A percentile compares a stretch with the other conserved stretches of the same genome.
phyloP scores from a whole-genome alignment of 2,888 invertebrate genomes.

The Drosophila tanythrix region DNA sequence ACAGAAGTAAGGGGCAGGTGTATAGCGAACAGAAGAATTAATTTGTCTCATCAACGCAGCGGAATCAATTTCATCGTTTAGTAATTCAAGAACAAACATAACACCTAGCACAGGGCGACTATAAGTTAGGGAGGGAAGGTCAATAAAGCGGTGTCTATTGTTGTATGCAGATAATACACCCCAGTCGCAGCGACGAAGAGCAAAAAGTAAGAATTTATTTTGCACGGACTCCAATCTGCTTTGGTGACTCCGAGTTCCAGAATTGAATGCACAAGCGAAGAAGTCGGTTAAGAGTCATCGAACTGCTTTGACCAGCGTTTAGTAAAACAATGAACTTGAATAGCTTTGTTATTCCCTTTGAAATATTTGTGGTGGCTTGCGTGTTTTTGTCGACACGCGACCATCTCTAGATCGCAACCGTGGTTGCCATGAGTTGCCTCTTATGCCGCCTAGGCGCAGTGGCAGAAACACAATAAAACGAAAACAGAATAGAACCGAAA shows the following conservation, averaged over 20 bases:
- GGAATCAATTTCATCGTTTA: neutral
- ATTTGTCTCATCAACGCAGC: neutral
- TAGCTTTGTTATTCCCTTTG: neutral
- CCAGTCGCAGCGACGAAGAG: neutral
- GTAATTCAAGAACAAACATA: neutral
- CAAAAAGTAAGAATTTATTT: neutral
- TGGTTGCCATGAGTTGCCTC: neutral
- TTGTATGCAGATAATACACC: neutral
- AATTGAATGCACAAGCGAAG: neutral
- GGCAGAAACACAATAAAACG: neutral
- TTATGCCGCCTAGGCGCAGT: conserved; percentile 18
- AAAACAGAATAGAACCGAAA: conserved; percentile 16
- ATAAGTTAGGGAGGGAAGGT: neutral
- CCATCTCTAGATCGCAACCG: conserved; percentile 17
- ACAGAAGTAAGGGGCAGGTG: neutral
- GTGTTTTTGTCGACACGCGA: conserved; percentile 4
- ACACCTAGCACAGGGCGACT: neutral
- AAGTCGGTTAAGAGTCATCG: neutral
- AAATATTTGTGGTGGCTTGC: neutral
- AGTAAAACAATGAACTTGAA: neutral
- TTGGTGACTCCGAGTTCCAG: neutral
- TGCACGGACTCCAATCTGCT: neutral
- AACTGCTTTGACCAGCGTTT: neutral
- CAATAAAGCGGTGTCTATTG: neutral
- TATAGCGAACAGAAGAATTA: neutral